phyloP scores from a whole-genome alignment of 1,140 invertebrate genomes.

The Drosophila asahinai region DNA sequence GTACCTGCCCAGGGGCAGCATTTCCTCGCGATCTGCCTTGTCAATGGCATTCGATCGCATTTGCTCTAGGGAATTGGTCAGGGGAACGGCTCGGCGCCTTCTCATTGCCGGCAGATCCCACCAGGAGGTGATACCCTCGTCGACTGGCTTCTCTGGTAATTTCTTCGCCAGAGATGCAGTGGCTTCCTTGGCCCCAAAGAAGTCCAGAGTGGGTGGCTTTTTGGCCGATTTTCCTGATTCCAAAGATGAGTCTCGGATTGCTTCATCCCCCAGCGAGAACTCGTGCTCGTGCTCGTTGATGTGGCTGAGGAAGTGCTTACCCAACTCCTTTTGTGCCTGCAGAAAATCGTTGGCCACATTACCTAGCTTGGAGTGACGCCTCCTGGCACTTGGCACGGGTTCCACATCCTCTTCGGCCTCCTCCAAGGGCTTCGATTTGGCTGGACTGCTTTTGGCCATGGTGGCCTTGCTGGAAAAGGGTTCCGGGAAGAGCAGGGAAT shows the following conservation, averaged over 20 bases:
- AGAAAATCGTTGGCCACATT: slow-evolving; percentile 64
- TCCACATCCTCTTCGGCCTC: slow-evolving; percentile 44
- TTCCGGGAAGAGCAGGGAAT: slow-evolving; percentile 74
- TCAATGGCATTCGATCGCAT: slow-evolving; percentile 65
- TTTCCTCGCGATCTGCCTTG: slow-evolving; percentile 61
- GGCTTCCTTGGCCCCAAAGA: slow-evolving; percentile 28
- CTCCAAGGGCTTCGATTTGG: slow-evolving; percentile 14
- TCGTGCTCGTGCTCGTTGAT: slow-evolving; percentile 63
- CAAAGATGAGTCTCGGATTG: slow-evolving; percentile 6
- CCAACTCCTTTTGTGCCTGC: slow-evolving; percentile 67
- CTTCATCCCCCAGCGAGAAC: slow-evolving; percentile 42
- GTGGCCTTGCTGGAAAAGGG: slow-evolving; percentile 67
- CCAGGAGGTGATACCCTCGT: slow-evolving; percentile 63
- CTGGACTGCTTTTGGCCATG: slow-evolving; percentile 23
- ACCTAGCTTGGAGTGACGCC: slow-evolving; percentile 32
- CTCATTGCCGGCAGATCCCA: slow-evolving; percentile 70
- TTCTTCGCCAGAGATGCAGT: slow-evolving; percentile 14
- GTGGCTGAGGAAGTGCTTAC: slow-evolving; percentile 71
- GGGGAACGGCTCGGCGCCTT: slow-evolving; percentile 55
- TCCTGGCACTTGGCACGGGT: slow-evolving; percentile 38
- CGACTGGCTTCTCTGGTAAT: slow-evolving; percentile 17
- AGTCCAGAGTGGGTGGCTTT: slow-evolving; percentile 21
- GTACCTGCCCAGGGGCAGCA: slow-evolving; percentile 56
- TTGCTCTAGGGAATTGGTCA: slow-evolving; percentile 24
- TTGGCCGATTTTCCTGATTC: background rate